A percentile compares a stretch with the other conserved stretches of the same genome.
Conservation (phyloP, 2,113 vertebrate genomes). For the Passer domesticus region DNA sequence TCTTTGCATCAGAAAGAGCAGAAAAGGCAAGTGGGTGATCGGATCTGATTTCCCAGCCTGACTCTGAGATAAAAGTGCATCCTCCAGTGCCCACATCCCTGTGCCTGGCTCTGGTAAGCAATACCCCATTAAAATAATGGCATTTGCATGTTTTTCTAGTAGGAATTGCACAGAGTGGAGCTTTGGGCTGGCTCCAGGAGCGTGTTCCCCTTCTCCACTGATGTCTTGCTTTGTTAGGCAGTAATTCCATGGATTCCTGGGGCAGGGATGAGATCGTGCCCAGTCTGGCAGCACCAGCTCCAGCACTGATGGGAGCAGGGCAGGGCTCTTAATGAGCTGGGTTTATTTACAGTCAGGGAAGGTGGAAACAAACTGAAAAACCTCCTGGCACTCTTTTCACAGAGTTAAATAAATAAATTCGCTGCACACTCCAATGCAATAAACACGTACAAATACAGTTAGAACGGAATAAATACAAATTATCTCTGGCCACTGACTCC, state of each 20-base stretch:
- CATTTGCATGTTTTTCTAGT: rapidly evolving
- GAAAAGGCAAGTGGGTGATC: neutral
- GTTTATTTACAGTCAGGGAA: neutral
- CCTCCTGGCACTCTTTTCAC: neutral
- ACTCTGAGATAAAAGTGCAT: neutral
- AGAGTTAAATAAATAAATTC: neutral
- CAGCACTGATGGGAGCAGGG: neutral
- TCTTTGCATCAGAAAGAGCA: neutral
- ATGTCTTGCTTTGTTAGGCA: neutral
- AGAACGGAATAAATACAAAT: neutral
- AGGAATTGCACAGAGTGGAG: rapidly evolving
- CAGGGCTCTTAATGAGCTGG: neutral
- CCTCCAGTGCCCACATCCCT: neutral
- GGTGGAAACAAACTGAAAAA: neutral
- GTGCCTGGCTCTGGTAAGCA: neutral
- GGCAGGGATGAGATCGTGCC: neutral
- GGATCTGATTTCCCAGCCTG: neutral
- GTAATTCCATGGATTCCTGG: neutral
- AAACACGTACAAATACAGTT: neutral
- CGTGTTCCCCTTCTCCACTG: rapidly evolving
- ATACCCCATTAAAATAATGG: rapidly evolving
- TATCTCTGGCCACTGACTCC: neutral
- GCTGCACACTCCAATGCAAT: neutral
- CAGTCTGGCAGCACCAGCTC: neutral
- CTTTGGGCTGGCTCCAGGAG: neutral